Evolutionary conservation across 2,888 invertebrate genomes (phyloP), one percentile per base, ranked within the genome.

Genomic region (Myathropa florea): DNA sequence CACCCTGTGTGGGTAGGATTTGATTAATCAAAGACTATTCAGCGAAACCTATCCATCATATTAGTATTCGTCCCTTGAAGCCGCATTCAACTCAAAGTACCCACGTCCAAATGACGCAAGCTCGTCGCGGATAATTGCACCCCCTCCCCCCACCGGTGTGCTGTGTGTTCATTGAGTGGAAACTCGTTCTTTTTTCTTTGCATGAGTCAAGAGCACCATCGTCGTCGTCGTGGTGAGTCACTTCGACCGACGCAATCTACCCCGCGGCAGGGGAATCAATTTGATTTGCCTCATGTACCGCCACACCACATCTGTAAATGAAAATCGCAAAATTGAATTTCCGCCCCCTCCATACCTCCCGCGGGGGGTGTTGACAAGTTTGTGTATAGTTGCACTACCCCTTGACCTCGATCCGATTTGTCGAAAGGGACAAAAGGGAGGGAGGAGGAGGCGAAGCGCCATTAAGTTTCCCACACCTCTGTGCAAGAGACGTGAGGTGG

Each of bases 351-450:
- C 39, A 14, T 4, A 36, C 14, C 36, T 14, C 12, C 36, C 9
- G 3, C 36, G 1, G 36, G 36, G 12, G n/a, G 39, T 2, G 39
- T 39, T 39, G n/a, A 39, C n/a, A n/a, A 39, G 39, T 21, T 57
- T 24, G 57, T 57, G 10, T 57, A 26, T 24, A 33, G 55, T 60
- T 67, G 26, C 36, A 36, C 65, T 57, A 36, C 68, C 59, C 63
- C 63, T 63, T 79, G 73, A 75, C 68, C 72, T 64, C 57, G 64
- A 36, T 72, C 53, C 55, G 67, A 71, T 76, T 71, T 72, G 72
- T 77, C 81, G 68, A 68, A 84, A 80, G 68, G 81, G 76, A 81
- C 77, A 55, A 68, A 28, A 18, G 28, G 6, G 21, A 23, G 73
- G 67, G 63, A 46, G 53, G 61, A 23, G 18, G 60, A 70, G 71